These are phyloP conservation scores for Agrochola lota DNA, from an alignment of 2,888 invertebrate species.

Conservation along the genomic window DNA sequence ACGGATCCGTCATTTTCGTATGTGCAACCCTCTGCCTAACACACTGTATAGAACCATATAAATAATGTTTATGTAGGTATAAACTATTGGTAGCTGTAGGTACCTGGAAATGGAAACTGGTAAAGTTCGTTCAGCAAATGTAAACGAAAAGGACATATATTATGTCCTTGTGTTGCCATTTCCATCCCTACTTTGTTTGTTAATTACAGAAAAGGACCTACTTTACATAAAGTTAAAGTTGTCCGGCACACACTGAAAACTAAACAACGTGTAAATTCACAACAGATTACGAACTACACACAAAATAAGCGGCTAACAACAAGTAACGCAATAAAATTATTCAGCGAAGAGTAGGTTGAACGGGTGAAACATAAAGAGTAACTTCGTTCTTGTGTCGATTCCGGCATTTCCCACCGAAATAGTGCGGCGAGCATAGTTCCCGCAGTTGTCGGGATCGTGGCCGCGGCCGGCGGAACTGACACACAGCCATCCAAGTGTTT, in stretches of 20 bases:
- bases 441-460: constrained; percentile 53
- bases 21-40: no score
- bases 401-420: constrained; percentile 58
- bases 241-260: constrained; percentile 47
- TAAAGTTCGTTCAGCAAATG: constrained; percentile 1
- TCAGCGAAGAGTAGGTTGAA: constrained; percentile 52
- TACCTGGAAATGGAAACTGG: neutral
- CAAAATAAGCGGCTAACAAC: constrained; percentile 64
- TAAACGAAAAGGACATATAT: constrained; percentile 15
- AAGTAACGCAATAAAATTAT: constrained; percentile 67
- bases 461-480: constrained; percentile 45
- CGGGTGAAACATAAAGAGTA: constrained; percentile 58
- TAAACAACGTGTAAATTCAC: constrained; percentile 59
- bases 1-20: no score
- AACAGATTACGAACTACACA: constrained; percentile 65
- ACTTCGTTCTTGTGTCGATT: constrained; percentile 64
- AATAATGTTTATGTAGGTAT: neutral
- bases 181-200: constrained; percentile 37
- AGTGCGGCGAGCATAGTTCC: constrained; percentile 64
- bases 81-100: neutral
- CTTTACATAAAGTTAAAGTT: constrained; percentile 54
- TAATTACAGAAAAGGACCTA: constrained; percentile 54
- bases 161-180: constrained; percentile 28
- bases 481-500: constrained; percentile 58
- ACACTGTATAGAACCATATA: neutral